Evolutionary conservation across 2,888 invertebrate genomes (phyloP), one percentile per base, ranked within the genome.

Genomic region (Toxonevra muliebris): DNA sequence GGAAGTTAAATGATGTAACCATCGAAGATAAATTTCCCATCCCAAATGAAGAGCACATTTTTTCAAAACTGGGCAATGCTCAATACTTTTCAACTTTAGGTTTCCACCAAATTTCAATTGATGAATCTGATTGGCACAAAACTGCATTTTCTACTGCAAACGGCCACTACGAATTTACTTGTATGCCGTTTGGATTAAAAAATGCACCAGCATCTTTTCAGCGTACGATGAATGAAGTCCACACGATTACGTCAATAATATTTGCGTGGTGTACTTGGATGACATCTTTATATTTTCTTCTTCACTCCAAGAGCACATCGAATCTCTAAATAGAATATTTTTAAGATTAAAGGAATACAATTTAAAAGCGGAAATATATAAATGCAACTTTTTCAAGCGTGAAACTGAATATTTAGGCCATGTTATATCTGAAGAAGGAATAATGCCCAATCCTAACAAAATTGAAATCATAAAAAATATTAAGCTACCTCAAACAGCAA

Each of bases 131-230:
- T 60, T 61, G 66, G 30, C 53, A 52, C 12, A 80, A 80, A 69
- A 81, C 79, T 1, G 79, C 78, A 7, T 80, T 83, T 69, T 73
- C 69, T 1, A 76, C 75, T 15, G 60, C 71, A 42, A 53, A 65
- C 15, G 81, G 81, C 1, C 76, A 80, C 15, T 82, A 71, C 45
- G 77, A 83, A 72, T 80, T 73, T 65, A 50, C 66, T 20, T 65
- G 79, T 3, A 77, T 84, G 78, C 77, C 76, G 0, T 77, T 81
- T 63, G 81, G 81, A 0, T 67, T 82, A 5, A 73, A 74, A 54
- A 80, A 76, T 55, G 73, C 77, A 0, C 80, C 82, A 1, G 72
- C 74, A 1, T 80, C 80, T 1, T 84, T 84, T 69, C 80, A 80
- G 69, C 20, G 83, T 7, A 54, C 77, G 11, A 82, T 82, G 73